A percentile compares a stretch with the other conserved stretches of the same genome.
These are phyloP conservation scores for Papilio elwesi DNA, from an alignment of 2,888 invertebrate genomes.

Conservation along the genomic window DNA sequence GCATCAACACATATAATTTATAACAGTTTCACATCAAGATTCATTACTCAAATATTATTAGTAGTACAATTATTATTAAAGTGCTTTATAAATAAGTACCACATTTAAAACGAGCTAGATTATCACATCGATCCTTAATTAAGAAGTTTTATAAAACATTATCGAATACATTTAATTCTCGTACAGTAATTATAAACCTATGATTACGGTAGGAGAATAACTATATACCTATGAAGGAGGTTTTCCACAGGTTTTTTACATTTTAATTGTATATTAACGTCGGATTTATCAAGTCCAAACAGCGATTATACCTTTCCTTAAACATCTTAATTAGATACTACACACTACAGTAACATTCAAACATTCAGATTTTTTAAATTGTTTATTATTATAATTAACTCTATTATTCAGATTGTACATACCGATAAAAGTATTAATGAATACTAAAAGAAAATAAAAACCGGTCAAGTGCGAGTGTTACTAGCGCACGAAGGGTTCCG, in stretches of 20 bases:
- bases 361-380: background rate
- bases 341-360: background rate
- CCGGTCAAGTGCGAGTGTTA: too few species aligned
- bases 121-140: slow-evolving; percentile 19
- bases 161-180: too few species aligned
- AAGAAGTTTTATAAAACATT: background rate
- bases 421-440: background rate
- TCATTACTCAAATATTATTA: background rate
- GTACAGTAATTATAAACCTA: too few species aligned
- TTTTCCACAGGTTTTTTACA: too few species aligned
- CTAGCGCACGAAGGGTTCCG: too few species aligned
- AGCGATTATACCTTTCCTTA: background rate
- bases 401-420: background rate
- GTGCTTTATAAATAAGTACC: background rate
- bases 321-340: background rate
- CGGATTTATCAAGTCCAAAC: background rate
- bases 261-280: too few species aligned
- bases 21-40: background rate
- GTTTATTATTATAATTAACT: background rate
- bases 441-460: background rate
- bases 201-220: too few species aligned
- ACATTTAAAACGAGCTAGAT: background rate
- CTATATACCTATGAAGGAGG: too few species aligned
- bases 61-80: background rate
- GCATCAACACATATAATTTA: too few species aligned